These are phyloP conservation scores for Helicolenus hilgendorfi DNA, from an alignment of 2,797 vertebrate genomes.

Conservation along the genomic window DNA sequence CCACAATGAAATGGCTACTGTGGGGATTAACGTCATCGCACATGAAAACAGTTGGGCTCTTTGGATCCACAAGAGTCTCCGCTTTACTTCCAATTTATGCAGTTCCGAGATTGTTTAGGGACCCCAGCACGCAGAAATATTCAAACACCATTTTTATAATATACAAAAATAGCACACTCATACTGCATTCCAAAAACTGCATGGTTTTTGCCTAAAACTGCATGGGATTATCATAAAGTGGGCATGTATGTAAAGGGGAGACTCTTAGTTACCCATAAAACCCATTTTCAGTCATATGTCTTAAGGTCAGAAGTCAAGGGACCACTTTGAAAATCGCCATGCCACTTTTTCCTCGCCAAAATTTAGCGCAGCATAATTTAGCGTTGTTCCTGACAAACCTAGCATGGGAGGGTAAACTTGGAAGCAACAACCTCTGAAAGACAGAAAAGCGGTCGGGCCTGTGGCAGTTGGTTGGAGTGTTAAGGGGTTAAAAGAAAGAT, in stretches of 20 bases:
- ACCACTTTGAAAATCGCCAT: neutral
- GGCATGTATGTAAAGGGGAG: neutral
- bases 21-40: neutral
- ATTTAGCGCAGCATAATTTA: too few species aligned
- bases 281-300: neutral
- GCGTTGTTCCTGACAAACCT: too few species aligned
- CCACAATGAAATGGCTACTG: neutral
- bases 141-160: too few species aligned
- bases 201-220: too few species aligned
- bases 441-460: too few species aligned
- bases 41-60: neutral
- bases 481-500: neutral
- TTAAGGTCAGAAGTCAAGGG: neutral
- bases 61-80: neutral
- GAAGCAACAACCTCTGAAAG: too few species aligned
- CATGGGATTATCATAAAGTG: neutral
- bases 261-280: neutral
- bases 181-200: too few species aligned
- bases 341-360: too few species aligned
- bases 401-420: too few species aligned
- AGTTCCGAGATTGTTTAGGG: neutral
- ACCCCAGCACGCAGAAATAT: neutral
- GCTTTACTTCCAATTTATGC: neutral
- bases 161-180: too few species aligned
- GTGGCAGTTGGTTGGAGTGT: neutral